Percentiles rank a stretch among this genome's conserved stretches.
Evolutionary conservation across 2,888 invertebrate species (phyloP).

Genomic region (Tanaodytes sp.): DNA sequence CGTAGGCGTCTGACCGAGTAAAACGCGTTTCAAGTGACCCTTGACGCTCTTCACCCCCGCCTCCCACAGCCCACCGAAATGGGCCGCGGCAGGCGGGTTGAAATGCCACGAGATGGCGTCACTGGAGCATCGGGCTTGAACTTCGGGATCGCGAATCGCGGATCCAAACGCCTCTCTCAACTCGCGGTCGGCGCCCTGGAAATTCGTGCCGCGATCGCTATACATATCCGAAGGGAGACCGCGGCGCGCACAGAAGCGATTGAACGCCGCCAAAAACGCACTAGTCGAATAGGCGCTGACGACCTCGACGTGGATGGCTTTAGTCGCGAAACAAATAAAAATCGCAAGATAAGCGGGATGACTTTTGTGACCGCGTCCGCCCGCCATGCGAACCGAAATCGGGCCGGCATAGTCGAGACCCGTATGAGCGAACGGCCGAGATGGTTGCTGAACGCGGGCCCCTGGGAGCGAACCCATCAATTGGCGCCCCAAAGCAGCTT

Average conservation of each 20-base stretch:
- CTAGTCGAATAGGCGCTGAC: neutral
- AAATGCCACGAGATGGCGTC: neutral
- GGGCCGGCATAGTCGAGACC: no score
- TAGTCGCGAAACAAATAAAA: neutral
- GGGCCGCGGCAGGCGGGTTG: neutral
- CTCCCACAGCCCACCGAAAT: slow-evolving; percentile 2
- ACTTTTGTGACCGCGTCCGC: neutral
- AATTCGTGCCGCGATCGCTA: neutral
- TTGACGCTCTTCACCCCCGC: slow-evolving; percentile 6
- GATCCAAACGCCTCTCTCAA: neutral
- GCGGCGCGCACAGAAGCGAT: neutral
- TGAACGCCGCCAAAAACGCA: neutral
- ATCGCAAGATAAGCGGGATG: neutral
- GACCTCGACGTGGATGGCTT: neutral
- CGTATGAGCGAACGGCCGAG: no score
- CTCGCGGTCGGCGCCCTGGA: neutral
- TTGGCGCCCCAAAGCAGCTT: no score
- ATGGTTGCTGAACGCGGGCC: no score
- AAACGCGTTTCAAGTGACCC: neutral
- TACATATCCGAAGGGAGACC: neutral
- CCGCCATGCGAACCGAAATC: neutral
- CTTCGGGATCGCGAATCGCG: neutral
- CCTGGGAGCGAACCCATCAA: no score
- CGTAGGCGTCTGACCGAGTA: neutral
- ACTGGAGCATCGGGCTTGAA: neutral